Evolutionary conservation across 2,797 vertebrate genomes (phyloP).

Genomic region (Scleropages formosus): DNA sequence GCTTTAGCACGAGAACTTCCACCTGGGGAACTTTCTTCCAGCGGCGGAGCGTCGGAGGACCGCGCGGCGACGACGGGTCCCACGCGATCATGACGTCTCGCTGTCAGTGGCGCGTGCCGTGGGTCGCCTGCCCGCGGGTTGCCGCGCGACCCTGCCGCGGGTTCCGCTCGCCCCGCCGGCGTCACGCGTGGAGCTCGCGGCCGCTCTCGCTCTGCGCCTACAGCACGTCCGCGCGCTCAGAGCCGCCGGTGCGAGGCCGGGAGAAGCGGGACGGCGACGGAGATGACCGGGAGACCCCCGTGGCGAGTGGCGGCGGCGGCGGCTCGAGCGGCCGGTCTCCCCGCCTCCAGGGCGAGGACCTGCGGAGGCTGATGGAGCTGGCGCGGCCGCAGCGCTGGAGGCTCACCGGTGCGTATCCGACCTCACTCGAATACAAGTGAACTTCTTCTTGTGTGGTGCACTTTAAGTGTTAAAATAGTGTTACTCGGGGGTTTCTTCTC

Average conservation of each 20-base stretch:
- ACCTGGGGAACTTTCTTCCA: too few species aligned
- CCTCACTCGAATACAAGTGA: too few species aligned
- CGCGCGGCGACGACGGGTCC: background rate
- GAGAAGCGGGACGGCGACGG: conserved; percentile 23
- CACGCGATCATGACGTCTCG: background rate
- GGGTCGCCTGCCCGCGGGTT: too few species aligned
- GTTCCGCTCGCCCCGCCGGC: background rate
- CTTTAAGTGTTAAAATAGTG: too few species aligned
- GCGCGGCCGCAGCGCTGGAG: conserved; percentile 80
- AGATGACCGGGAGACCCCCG: background rate
- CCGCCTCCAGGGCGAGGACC: conserved; percentile 62
- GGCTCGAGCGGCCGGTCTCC: conserved; percentile 27
- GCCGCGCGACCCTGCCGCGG: conserved; percentile 23
- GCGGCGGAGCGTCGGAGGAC: background rate
- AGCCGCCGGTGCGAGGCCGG: conserved; percentile 40
- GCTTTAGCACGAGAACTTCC: too few species aligned
- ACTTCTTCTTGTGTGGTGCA: too few species aligned
- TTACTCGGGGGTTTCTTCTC: too few species aligned
- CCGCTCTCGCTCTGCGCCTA: conserved; percentile 52
- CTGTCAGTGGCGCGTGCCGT: background rate
- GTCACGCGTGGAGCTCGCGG: background rate
- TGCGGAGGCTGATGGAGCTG: conserved; percentile 71
- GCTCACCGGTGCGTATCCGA: too few species aligned
- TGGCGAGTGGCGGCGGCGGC: background rate
- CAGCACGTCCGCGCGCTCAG: conserved; percentile 57